Percentiles rank a stretch among this genome's conserved stretches.
These are phyloP conservation scores for Henricia sp. DNA, from an alignment of 53 echinoderm and acorn worm genomes.

Conservation along the genomic window DNA sequence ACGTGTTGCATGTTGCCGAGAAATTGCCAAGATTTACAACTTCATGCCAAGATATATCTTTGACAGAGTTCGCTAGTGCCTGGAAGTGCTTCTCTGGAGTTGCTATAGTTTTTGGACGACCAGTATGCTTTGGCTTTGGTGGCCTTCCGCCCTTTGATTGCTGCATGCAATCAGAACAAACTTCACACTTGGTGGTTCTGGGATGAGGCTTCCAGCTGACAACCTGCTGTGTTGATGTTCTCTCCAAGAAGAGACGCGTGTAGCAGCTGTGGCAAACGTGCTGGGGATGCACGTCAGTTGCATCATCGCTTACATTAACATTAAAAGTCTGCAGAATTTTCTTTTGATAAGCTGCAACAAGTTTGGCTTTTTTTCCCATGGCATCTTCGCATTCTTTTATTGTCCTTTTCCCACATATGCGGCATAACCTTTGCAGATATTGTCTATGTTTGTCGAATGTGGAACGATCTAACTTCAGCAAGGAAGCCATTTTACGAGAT, in stretches of 20 bases:
- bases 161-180: not conserved
- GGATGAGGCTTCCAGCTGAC: slow-evolving; percentile 29
- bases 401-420: not conserved
- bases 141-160: slow-evolving; percentile 49
- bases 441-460: slow-evolving; percentile 7
- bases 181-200: slow-evolving; percentile 8
- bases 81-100: slow-evolving; percentile 6
- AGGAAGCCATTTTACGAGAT: not conserved
- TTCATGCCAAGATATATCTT: not conserved
- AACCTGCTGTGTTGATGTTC: not conserved
- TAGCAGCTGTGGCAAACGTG: slow-evolving; percentile 51
- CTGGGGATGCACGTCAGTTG: slow-evolving; percentile 1
- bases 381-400: slow-evolving; percentile 4
- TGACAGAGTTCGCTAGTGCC: not conserved
- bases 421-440: not conserved
- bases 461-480: not conserved
- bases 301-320: slow-evolving; percentile 7
- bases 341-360: not conserved
- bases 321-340: not conserved
- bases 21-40: not conserved
- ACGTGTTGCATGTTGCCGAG: slow-evolving; percentile 5
- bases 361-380: slow-evolving; percentile 12
- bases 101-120: not conserved
- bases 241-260: slow-evolving; percentile 10
- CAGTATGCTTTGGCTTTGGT: slow-evolving; percentile 20